phyloP scores from a whole-genome alignment of 2,797 vertebrate species.

The Enteromius viviparus region DNA sequence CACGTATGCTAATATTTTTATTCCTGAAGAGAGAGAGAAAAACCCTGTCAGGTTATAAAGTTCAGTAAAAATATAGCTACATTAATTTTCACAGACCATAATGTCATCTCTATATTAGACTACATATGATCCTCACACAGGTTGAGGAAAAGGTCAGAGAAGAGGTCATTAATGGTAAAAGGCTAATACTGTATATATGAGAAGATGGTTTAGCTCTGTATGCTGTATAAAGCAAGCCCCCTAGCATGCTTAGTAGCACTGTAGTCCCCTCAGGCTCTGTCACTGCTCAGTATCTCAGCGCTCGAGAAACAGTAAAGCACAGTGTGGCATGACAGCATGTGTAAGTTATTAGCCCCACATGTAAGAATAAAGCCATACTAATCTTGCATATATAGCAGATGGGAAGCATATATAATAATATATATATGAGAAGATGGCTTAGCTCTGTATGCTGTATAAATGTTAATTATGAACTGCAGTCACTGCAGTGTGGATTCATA shows the following conservation, averaged over 20 bases:
- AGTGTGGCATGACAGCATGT: conserved; percentile 45
- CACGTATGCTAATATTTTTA: neutral
- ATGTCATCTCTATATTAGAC: neutral
- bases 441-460: neutral
- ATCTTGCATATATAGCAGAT: conserved; percentile 65
- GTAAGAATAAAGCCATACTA: conserved; percentile 55
- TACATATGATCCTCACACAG: neutral
- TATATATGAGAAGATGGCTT: neutral
- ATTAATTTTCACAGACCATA: neutral
- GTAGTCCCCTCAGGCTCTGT: conserved; percentile 15
- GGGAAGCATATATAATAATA: conserved; percentile 56
- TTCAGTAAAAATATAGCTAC: neutral
- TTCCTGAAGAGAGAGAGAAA: neutral
- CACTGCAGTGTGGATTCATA: neutral
- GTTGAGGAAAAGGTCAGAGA: neutral
- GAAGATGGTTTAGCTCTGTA: too few species aligned
- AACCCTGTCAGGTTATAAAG: neutral
- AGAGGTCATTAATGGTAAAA: neutral
- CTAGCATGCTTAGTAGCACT: conserved; percentile 8
- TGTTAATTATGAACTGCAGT: neutral
- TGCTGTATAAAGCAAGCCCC: neutral
- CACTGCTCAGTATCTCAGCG: conserved; percentile 21
- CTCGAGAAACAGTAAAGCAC: conserved; percentile 36
- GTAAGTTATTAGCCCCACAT: conserved; percentile 53
- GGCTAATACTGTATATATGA: too few species aligned